Evolutionary conservation across 2,888 invertebrate species (phyloP), one percentile per base, ranked within the genome.

Genomic region (Drosophila pseudotakahashii): DNA sequence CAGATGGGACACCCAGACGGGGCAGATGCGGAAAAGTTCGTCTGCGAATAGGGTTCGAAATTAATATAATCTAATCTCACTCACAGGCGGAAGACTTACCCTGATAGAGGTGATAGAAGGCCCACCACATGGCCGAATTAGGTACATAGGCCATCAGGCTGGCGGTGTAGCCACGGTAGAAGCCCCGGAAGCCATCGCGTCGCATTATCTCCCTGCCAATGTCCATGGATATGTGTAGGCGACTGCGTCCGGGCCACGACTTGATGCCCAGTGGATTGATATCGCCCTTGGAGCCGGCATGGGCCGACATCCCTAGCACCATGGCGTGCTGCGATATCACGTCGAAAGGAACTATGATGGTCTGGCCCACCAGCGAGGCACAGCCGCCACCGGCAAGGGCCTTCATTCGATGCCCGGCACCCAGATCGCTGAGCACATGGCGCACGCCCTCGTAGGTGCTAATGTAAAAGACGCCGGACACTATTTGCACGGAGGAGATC

Each of bases 91-190:
- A 14, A 41, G 32, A 45, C 75, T 77, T 92, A 98, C 98, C 97
- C 95, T 98, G 97, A 92, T 98, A 98, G 45, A 96, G 93, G 76
- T 98, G 97, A 92, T 99, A 99, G 84, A 98, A 95, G 19, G 95
- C 96, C 99, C 99, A 99, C 98, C 99, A 99, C 48, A 98, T 94
- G n/a, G 98, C 98, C 16, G 98, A 98, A 92, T 98, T 98, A 13
- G 99, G 98, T 48, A 98, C 98, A 91, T 98, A 99, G 0, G 98
- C 96, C 79, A 96, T 96, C 11, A 99, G 92, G 32, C 98, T 98
- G 0, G 98, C 98, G 30, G 96, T 93, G 90, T 98, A 99, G 0
- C 99, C 99, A 66, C 98, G 93, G 92, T 99, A 99, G 92, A 98
- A 99, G 0, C 99, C 99, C 63, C 93, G 91, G 3, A 97, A 90